Percentiles rank a stretch among this genome's conserved stretches.
phyloP scores from a whole-genome alignment of 2,113 vertebrate genomes.

The Halcyon malimbica region DNA sequence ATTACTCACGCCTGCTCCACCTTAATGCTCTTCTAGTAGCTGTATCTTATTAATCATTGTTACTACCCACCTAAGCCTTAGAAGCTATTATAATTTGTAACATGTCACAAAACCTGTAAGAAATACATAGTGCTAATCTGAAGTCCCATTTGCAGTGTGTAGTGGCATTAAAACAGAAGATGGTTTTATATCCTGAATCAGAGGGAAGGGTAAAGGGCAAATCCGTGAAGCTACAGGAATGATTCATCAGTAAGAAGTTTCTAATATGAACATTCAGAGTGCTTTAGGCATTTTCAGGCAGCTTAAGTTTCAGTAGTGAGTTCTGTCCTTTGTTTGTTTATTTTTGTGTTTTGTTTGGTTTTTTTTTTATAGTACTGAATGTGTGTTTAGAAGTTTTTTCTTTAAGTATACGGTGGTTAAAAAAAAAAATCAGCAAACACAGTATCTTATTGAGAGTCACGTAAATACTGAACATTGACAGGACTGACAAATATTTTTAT shows the following conservation, averaged over 20 bases:
- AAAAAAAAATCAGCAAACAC: background rate
- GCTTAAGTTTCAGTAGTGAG: background rate
- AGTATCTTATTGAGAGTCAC: background rate
- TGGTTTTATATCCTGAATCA: background rate
- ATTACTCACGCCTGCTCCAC: conserved; percentile 25
- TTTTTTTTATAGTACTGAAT: background rate
- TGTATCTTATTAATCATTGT: background rate
- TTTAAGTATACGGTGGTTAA: background rate
- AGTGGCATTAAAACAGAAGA: background rate
- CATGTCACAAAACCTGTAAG: background rate
- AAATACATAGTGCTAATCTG: background rate
- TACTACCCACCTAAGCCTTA: background rate
- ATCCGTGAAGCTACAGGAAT: background rate
- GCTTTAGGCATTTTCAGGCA: background rate
- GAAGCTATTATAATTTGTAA: background rate
- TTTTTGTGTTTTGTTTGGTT: too few relatives aligned
- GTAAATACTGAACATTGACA: background rate
- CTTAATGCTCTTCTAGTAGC: background rate
- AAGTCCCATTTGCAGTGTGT: background rate
- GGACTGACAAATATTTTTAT: background rate
- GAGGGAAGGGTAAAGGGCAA: background rate
- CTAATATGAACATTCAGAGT: background rate
- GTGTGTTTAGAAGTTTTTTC: background rate
- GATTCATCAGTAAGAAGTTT: background rate
- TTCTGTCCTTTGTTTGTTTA: background rate